Percentiles rank a stretch among this genome's conserved stretches.
Conservation (phyloP, 2,888 invertebrate genomes). For the Bombyx huttoni region DNA sequence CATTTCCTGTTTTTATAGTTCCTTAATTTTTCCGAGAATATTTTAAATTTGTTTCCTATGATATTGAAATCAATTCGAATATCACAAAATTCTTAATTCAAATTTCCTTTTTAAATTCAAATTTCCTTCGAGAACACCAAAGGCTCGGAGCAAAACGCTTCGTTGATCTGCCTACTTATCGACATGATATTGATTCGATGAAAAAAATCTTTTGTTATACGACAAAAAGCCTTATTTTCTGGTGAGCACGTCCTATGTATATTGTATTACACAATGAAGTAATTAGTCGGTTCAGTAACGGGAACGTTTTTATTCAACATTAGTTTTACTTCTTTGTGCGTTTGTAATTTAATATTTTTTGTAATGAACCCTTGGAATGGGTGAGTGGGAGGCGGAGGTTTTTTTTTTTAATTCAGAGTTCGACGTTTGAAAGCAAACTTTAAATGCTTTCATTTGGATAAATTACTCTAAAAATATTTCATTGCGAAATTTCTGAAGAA, state of each 20-base stretch:
- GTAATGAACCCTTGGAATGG: slow-evolving; percentile 36
- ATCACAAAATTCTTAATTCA: too few species aligned
- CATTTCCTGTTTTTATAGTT: too few species aligned
- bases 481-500: too few species aligned
- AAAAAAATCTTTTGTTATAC: slow-evolving; percentile 50
- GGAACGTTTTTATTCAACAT: slow-evolving; percentile 45
- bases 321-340: slow-evolving; percentile 47
- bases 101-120: too few species aligned
- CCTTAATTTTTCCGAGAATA: too few species aligned
- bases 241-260: slow-evolving; percentile 50
- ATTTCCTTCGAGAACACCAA: not conserved
- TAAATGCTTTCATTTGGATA: too few species aligned
- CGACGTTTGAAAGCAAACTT: too few species aligned
- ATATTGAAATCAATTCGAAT: not conserved
- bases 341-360: slow-evolving; percentile 69
- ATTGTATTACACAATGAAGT: slow-evolving; percentile 59
- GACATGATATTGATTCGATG: slow-evolving; percentile 48
- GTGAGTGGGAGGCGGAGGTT: slow-evolving; percentile 34
- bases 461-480: too few species aligned
- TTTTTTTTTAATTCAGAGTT: not conserved
- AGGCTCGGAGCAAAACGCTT: slow-evolving; percentile 11
- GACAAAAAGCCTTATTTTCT: slow-evolving; percentile 62
- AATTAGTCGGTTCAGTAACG: slow-evolving; percentile 65
- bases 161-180: slow-evolving; percentile 43
- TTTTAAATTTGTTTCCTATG: too few species aligned